Percentiles rank a stretch among this genome's conserved stretches.
Conservation (phyloP, 2,797 vertebrate genomes). For the Lagothrix lagotricha region DNA sequence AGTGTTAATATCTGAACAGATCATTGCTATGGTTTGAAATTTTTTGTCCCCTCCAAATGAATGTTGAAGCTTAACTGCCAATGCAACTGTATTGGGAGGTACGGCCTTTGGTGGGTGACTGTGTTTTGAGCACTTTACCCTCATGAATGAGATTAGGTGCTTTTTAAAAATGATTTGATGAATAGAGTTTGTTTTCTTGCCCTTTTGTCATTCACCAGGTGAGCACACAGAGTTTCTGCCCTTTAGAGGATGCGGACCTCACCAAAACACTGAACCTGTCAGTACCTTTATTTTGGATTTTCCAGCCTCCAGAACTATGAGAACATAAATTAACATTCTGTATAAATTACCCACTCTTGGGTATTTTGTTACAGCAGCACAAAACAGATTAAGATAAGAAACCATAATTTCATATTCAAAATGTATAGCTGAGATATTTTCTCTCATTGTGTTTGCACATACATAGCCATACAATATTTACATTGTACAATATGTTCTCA, state of each 20-base stretch:
- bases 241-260: neutral
- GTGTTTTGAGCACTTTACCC: neutral
- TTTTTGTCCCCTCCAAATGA: neutral
- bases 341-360: neutral
- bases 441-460: neutral
- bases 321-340: neutral
- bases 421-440: neutral
- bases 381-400: neutral
- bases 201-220: neutral
- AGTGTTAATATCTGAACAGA: neutral
- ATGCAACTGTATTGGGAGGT: neutral
- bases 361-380: neutral
- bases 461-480: neutral
- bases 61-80: neutral
- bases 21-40: neutral
- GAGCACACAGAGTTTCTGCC: no score
- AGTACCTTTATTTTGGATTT: neutral
- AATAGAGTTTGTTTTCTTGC: rapidly evolving
- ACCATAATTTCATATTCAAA: neutral
- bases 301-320: neutral
- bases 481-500: neutral
- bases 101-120: neutral
- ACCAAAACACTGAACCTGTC: neutral
- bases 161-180: neutral
- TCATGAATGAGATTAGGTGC: neutral